phyloP scores from a whole-genome alignment of 1,140 invertebrate genomes.

The Aporrectodea caliginosa region DNA sequence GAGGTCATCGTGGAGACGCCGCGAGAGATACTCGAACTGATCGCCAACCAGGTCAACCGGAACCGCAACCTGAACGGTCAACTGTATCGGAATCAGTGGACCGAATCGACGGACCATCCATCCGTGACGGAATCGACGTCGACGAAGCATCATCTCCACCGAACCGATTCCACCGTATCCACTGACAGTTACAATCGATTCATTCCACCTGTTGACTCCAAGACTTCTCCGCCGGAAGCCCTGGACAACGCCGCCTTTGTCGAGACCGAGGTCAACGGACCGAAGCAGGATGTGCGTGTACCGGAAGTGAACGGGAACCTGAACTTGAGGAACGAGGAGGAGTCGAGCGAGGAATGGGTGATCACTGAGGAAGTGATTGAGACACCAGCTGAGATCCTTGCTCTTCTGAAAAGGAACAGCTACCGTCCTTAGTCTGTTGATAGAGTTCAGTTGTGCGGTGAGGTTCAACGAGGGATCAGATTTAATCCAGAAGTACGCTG shows the following conservation, averaged over 20 bases:
- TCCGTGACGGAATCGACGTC: not conserved
- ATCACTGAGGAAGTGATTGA: conserved; percentile 18
- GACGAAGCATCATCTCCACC: no score
- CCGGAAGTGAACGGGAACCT: not conserved
- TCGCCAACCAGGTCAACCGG: not conserved
- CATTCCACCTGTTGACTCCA: not conserved
- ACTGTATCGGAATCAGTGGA: not conserved
- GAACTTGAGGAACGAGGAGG: not conserved
- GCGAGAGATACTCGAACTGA: not conserved
- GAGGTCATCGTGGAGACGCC: not conserved
- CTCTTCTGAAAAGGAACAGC: conserved; percentile 20
- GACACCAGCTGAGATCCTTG: conserved; percentile 24
- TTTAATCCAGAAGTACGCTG: no score
- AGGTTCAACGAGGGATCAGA: no score
- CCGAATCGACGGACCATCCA: not conserved
- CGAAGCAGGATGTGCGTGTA: not conserved
- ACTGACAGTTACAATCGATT: not conserved
- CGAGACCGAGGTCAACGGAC: conserved; percentile 6
- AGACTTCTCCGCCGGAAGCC: not conserved
- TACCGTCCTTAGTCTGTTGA: no score
- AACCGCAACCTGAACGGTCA: not conserved
- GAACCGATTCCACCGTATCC: not conserved
- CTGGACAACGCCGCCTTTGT: not conserved
- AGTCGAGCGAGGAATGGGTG: conserved; percentile 11
- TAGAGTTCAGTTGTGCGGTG: no score